Percentiles rank a stretch among this genome's conserved stretches.
These are phyloP conservation scores for Mohoua ochrocephala DNA, from an alignment of 2,113 vertebrate genomes.

Conservation along the genomic window DNA sequence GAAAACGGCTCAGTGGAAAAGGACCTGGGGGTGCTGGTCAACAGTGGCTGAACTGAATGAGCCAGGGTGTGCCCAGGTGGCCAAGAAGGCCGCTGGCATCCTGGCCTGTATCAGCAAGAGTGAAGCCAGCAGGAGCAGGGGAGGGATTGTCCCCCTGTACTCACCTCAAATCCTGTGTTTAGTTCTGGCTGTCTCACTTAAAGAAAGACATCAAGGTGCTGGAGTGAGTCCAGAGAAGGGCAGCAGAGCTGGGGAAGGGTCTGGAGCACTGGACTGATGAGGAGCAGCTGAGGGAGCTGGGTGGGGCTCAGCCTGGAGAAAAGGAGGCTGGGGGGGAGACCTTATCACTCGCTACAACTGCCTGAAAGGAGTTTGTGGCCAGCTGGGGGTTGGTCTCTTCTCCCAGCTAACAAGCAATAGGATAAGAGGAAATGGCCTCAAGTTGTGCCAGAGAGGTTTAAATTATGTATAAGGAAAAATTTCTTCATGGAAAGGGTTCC, in stretches of 20 bases:
- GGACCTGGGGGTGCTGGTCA: not conserved
- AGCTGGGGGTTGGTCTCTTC: fast-evolving
- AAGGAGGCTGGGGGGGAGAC: not conserved
- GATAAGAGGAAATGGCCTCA: not conserved
- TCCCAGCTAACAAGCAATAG: not conserved
- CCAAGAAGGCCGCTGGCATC: too few relatives aligned
- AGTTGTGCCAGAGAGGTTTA: not conserved
- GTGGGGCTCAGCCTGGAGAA: not conserved
- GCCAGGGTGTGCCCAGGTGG: not conserved
- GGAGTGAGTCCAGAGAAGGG: not conserved
- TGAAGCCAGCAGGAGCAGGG: not conserved
- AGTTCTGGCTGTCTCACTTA: not conserved
- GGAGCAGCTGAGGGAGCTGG: not conserved
- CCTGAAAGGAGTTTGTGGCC: not conserved
- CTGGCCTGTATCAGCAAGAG: not conserved
- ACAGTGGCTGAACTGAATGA: not conserved
- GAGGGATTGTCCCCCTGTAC: too few relatives aligned
- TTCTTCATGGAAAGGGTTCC: too few relatives aligned
- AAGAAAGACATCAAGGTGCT: not conserved
- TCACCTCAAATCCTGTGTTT: not conserved
- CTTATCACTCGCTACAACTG: not conserved
- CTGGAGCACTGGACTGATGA: not conserved
- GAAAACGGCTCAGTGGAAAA: not conserved
- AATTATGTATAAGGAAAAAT: not conserved
- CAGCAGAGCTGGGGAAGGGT: fast-evolving